Evolutionary conservation across 2,888 invertebrate genomes (phyloP), one percentile per base, ranked within the genome.

Genomic region (Perizoma affinitatum): DNA sequence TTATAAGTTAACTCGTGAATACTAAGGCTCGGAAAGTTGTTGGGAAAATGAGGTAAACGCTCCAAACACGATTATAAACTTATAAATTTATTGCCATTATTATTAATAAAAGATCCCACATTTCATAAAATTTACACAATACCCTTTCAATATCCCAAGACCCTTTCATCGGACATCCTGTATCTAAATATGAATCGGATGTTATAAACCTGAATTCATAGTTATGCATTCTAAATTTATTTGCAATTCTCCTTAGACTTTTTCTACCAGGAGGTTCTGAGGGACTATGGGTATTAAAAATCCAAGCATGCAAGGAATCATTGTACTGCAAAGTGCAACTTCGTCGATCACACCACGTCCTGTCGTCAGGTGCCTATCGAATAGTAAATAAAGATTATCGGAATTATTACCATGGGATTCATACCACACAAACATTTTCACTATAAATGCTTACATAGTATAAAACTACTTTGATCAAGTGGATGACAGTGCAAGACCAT

Each of bases 301-400:
- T 51, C 63, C 33, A 60, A 61, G 49, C 66, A 59, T 66, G 63
- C 49, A 57, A 50, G 43, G 46, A 41, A n/a, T 46, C 53, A 52
- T 61, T 58, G 59, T 42, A 40, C 45, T 49, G 57, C 41, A 34
- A 1, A 42, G 58, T 59, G 59, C 63, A 66, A 40, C 47, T 41
- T 56, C 56, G 47, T 54, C 44, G 57, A 61, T 63, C 68, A 48
- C 40, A 49, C 58, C 56, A 69, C 70, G 66, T 71, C 70, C 66
- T 67, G 69, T 58, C 58, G 54, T 59, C 55, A 48, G 46, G 55
- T 60, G 67, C 51, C 59, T 64, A 69, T 69, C 66, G 69, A 62
- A 71, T 71, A 67, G 60, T 64, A 71, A n/a, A 69, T 69, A 64
- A 42, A 54, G 63, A 70, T 67, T 62, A 69, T 69, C 66, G 35